Evolutionary conservation across 2,797 vertebrate species (phyloP).

Genomic region (Florisuga fusca): DNA sequence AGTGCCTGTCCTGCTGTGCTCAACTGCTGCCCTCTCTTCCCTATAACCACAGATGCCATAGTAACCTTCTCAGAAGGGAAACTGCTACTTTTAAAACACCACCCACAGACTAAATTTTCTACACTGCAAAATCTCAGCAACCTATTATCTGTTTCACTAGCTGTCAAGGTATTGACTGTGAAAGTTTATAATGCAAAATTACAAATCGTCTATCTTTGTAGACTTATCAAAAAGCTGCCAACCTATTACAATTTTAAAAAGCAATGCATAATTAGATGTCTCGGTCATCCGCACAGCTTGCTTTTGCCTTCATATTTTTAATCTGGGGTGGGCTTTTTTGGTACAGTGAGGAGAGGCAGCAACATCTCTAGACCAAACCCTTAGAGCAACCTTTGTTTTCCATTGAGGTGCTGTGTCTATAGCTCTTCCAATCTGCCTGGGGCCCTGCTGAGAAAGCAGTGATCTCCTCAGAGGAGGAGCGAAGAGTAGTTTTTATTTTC

Average conservation of each 20-base stretch:
- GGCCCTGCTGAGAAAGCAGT: background rate
- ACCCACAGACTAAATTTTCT: background rate
- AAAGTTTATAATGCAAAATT: background rate
- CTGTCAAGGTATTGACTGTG: background rate
- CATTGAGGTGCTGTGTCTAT: background rate
- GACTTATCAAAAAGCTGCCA: constrained; percentile 4
- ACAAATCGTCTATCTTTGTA: background rate
- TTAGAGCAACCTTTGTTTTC: background rate
- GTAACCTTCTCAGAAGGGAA: background rate
- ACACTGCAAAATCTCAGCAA: background rate
- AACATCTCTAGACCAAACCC: background rate
- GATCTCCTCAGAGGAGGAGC: background rate
- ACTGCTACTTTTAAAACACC: background rate
- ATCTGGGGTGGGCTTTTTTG: background rate
- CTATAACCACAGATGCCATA: background rate
- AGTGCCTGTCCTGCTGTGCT: background rate
- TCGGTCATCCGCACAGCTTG: background rate
- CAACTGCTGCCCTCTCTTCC: background rate
- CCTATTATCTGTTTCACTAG: background rate
- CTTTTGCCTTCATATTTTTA: background rate
- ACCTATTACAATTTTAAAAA: background rate
- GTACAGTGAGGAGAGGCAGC: background rate
- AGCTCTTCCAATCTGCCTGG: background rate
- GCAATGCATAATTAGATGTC: background rate
- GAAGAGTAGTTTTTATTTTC: background rate